Base-by-base conservation (phyloP, 2,113 vertebrate species). In the Phycodurus eques region DNA sequence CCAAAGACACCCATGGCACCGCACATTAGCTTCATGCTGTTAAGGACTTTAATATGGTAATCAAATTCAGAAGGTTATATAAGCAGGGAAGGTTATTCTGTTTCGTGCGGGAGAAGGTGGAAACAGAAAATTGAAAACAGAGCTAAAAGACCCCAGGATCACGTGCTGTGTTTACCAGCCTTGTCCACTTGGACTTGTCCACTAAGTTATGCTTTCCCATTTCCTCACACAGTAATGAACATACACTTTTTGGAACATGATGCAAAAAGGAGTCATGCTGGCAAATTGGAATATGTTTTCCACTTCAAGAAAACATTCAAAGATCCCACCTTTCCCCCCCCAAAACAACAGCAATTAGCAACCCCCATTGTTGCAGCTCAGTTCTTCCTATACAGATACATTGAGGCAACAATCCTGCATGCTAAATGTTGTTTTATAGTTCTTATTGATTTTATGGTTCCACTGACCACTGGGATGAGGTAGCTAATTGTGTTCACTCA, bases 11-110 rank as follows among this genome's bases (percentile, higher is more conserved):
- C 86, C 87, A 89, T 87, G 91, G 88, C 88, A 85, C 44, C 81
- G 75, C 83, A 90, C 90, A 92, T 91, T 88, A 92, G 89, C 86
- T 75, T 88, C 90, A 91, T 88, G 89, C 88, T 91, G 90, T 88
- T 92, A 88, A 82, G 85, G 82, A 88, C 75, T 79, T 89, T 86
- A 90, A 88, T 90, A 88, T 88, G 86, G 83, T 90, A 91, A 92
- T 92, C 83, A 81, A 90, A 89, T 90, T 88, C 90, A 89, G 89
- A 88, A 88, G 88, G 83, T 91, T 91, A 87, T 87, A 87, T 88
- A 92, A 93, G 83, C 79, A 80, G 79, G 8, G 77, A 91, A 91
- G 89, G 88, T 90, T 89, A 89, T 85, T 89, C 62, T 70, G 22
- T 86, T 90, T 89, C 87, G 87, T 87, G 79, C 83, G 82, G 80